Conservation (phyloP, 2,888 invertebrate species). For the Heliconius ismenius region DNA sequence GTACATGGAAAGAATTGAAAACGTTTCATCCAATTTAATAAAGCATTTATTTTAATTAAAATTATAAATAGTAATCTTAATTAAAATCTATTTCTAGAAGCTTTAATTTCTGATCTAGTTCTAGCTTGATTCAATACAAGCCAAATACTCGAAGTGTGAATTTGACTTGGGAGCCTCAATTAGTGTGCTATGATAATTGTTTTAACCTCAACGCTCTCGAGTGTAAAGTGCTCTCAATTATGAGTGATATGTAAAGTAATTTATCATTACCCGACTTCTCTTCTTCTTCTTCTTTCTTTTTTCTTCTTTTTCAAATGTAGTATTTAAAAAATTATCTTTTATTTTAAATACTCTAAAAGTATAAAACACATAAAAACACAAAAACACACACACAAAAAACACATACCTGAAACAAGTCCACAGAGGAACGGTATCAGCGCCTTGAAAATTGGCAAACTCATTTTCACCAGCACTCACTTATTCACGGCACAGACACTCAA, state of each 20-base stretch:
- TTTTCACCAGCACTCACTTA: slow-evolving; percentile 44
- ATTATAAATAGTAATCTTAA: neutral
- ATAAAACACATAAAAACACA: too few species aligned
- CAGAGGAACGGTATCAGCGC: slow-evolving; percentile 51
- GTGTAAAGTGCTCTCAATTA: neutral
- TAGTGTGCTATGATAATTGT: neutral
- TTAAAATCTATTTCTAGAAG: neutral
- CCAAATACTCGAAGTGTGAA: neutral
- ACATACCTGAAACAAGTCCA: slow-evolving; percentile 60
- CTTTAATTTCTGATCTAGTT: neutral
- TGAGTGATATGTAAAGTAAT: neutral
- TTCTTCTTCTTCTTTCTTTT: neutral
- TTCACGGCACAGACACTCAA: slow-evolving; percentile 57
- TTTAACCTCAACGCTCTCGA: neutral
- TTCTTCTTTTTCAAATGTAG: too few species aligned
- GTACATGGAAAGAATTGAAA: too few species aligned
- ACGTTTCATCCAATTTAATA: too few species aligned
- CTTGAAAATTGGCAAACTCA: slow-evolving; percentile 57
- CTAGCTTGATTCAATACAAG: neutral
- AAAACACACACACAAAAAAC: too few species aligned
- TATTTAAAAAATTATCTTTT: too few species aligned
- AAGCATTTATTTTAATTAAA: too few species aligned
- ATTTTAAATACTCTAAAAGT: too few species aligned
- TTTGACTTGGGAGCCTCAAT: neutral
- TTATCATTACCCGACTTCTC: neutral